phyloP scores from a whole-genome alignment of 1,140 invertebrate species.

The Odontomachus brunneus region DNA sequence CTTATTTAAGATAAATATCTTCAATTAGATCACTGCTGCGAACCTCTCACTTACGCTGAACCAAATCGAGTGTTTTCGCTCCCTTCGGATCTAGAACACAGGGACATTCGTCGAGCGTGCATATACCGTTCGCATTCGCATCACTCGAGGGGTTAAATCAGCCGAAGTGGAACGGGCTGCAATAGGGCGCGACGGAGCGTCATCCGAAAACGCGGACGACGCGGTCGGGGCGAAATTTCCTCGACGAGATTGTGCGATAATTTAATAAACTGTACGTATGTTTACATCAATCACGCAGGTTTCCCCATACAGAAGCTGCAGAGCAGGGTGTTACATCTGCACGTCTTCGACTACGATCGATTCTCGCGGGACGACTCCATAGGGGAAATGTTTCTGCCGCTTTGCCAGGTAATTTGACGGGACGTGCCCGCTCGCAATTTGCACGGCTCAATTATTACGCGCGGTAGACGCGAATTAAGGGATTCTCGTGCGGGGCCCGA shows the following conservation, averaged over 20 bases:
- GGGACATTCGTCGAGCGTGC: no score
- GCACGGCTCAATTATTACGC: conserved; percentile 49
- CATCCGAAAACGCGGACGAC: no score
- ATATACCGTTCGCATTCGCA: no score
- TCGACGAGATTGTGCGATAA: background rate
- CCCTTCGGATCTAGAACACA: no score
- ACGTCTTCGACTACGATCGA: conserved; percentile 98
- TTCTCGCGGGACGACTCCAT: conserved; percentile 98
- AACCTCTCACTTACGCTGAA: no score
- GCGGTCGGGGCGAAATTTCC: no score
- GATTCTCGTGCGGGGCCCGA: conserved; percentile 7
- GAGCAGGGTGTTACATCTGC: conserved; percentile 95
- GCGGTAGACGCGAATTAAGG: conserved; percentile 34
- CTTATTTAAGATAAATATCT: no score
- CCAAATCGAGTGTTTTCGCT: no score
- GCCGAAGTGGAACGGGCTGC: no score
- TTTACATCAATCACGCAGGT: conserved; percentile 84
- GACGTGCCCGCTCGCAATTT: conserved; percentile 40
- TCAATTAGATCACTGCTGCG: no score
- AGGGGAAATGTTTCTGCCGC: conserved; percentile 97
- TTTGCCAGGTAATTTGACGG: conserved; percentile 92
- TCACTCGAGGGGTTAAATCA: no score
- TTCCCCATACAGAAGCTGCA: conserved; percentile 97
- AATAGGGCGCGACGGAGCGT: no score
- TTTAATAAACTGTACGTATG: conserved; percentile 2